Evolutionary conservation across 2,888 invertebrate genomes (phyloP).

Genomic region (Trissonchulus latispiculum): DNA sequence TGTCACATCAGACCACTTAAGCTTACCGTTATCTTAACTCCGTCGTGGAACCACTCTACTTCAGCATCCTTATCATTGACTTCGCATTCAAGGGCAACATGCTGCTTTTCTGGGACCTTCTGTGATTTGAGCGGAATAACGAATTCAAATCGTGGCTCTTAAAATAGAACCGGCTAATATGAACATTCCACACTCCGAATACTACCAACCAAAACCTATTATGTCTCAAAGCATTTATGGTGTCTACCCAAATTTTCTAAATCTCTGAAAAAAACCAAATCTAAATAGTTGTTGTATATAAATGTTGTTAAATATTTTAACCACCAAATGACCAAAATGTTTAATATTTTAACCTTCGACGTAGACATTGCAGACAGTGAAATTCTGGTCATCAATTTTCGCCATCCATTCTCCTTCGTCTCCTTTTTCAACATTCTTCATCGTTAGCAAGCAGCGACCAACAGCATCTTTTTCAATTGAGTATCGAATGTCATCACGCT

Average conservation of each 20-base stretch:
- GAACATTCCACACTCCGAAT: too few relatives aligned
- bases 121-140: constrained; percentile 80
- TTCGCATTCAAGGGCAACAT: constrained; percentile 82
- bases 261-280: too few relatives aligned
- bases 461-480: constrained; percentile 83
- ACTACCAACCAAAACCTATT: too few relatives aligned
- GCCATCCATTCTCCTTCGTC: constrained; percentile 83
- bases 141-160: constrained; percentile 63
- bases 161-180: too few relatives aligned
- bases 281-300: too few relatives aligned
- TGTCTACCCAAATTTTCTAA: too few relatives aligned
- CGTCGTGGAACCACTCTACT: constrained; percentile 50
- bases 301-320: too few relatives aligned
- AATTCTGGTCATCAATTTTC: constrained; percentile 75
- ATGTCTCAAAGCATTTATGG: too few relatives aligned
- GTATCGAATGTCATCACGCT: constrained; percentile 48
- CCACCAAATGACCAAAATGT: too few relatives aligned
- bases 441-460: constrained; percentile 74
- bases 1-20: too few relatives aligned
- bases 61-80: constrained; percentile 90
- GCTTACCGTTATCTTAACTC: constrained; percentile 25
- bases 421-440: constrained; percentile 68
- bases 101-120: constrained; percentile 84
- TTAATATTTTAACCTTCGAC: too few relatives aligned
- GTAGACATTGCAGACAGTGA: constrained; percentile 67